Evolutionary conservation across 2,888 invertebrate genomes (phyloP), one percentile per base, ranked within the genome.

Genomic region (Lasioglossum calceatum): DNA sequence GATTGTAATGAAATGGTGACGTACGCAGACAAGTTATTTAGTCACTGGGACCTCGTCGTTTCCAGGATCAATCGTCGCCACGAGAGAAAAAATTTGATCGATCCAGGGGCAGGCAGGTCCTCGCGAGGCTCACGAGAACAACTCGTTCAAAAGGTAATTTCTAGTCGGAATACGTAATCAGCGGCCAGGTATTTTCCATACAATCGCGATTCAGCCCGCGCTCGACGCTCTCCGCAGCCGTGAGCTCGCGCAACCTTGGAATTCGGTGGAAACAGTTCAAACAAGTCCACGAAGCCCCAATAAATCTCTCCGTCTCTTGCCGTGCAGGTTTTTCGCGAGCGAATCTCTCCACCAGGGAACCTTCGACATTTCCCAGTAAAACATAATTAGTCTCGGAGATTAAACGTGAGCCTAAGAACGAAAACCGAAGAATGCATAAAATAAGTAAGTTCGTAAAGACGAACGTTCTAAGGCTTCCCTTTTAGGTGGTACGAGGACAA

Each of bases 181-280:
- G n/a, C 23, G 70, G 32, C 23, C 23, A 14, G 27, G 36, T 39
- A 70, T 76, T 85, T 78, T 50, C 54, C 67, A 44, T 73, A 67
- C 74, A 47, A 84, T 81, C 54, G 71, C 61, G 74, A 85, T 85
- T 83, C 83, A 70, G 70, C 74, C 39, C 23, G 79, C 72, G 79
- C 79, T 58, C 73, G 36, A 14, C 39, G 64, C 50, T 77, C 73
- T 67, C 42, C 72, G 71, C 16, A 76, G 72, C 50, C 16, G 47
- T 23, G 64, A 67, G 47, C 44, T 58, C 54, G 73, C n/a, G 58
- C 67, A 79, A 73, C 85, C 85, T 85, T 85, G 84, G 79, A 58
- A 84, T 77, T 64, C 64, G 79, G 79, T 76, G 39, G 12, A 76
- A 84, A 72, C 84, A 23, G 23, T 50, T 23, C 27, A 16, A 47